These are phyloP conservation scores for Erpetoichthys calabaricus DNA, from an alignment of 2,797 vertebrate species.

Conservation along the genomic window DNA sequence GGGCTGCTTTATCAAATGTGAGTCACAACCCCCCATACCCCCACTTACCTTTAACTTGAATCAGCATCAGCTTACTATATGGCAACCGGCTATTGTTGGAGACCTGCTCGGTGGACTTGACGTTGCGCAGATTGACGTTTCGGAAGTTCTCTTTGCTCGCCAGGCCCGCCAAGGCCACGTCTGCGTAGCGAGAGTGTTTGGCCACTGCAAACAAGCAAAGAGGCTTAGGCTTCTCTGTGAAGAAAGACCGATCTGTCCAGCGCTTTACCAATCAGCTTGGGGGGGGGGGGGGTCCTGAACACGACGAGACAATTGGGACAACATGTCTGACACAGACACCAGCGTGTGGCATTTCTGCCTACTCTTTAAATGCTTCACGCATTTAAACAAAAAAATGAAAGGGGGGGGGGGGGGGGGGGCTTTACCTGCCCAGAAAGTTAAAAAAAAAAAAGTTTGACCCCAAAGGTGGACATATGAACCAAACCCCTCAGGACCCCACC, in stretches of 20 bases:
- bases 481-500: no score
- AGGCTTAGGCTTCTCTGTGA: background rate
- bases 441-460: no score
- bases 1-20: background rate
- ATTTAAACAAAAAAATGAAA: no score
- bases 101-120: slow-evolving; percentile 36
- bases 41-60: slow-evolving; percentile 54
- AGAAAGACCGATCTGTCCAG: no score
- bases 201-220: slow-evolving; percentile 13
- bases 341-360: no score
- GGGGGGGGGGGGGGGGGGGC: rapidly evolving
- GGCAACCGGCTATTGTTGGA: slow-evolving; percentile 42
- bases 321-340: no score
- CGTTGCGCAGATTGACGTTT: slow-evolving; percentile 53
- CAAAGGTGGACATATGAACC: no score
- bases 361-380: no score
- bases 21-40: background rate
- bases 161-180: slow-evolving; percentile 55
- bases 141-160: slow-evolving; percentile 68
- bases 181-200: slow-evolving; percentile 54
- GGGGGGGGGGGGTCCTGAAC: no score
- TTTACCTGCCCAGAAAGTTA: no score
- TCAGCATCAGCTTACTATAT: slow-evolving; percentile 51
- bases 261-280: no score
- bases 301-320: no score